Percentiles rank a stretch among this genome's conserved stretches.
Conservation (phyloP, 2,888 invertebrate genomes). For the Drosophila meridionalis region DNA sequence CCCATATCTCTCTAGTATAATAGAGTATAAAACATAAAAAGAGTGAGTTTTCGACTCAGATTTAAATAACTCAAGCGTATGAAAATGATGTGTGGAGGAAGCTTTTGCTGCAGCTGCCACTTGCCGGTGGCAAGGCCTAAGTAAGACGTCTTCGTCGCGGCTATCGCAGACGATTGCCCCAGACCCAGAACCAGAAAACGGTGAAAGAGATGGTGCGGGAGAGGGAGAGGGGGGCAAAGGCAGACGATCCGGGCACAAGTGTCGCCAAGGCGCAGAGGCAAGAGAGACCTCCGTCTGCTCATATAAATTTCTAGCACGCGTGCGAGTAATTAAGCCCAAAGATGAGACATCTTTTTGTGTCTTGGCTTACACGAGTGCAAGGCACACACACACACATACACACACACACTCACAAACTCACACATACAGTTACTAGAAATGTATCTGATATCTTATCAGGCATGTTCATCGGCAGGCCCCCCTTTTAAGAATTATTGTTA, state of each 20-base stretch:
- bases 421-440: slow-evolving; percentile 15
- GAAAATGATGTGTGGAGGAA: slow-evolving; percentile 11
- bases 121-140: slow-evolving; percentile 35
- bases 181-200: slow-evolving; percentile 27
- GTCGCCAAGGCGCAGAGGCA: slow-evolving; percentile 31
- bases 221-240: neutral
- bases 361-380: slow-evolving; percentile 45
- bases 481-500: slow-evolving; percentile 61
- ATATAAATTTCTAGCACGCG: slow-evolving; percentile 79
- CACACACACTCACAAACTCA: slow-evolving; percentile 17
- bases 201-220: neutral
- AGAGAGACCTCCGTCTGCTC: slow-evolving; percentile 35
- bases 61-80: slow-evolving; percentile 32
- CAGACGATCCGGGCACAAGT: slow-evolving; percentile 45
- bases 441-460: slow-evolving; percentile 72
- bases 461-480: slow-evolving; percentile 62
- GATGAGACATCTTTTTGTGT: slow-evolving; percentile 70
- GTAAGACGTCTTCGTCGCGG: slow-evolving; percentile 47
- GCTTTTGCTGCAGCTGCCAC: slow-evolving; percentile 42
- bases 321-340: slow-evolving; percentile 78
- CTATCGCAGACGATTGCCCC: slow-evolving; percentile 8
- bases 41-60: neutral
- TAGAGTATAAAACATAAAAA: neutral
- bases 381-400: slow-evolving; percentile 18
- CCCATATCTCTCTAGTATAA: neutral